Evolutionary conservation across 2,797 vertebrate genomes (phyloP).

Genomic region (Tiaroga cobitis): DNA sequence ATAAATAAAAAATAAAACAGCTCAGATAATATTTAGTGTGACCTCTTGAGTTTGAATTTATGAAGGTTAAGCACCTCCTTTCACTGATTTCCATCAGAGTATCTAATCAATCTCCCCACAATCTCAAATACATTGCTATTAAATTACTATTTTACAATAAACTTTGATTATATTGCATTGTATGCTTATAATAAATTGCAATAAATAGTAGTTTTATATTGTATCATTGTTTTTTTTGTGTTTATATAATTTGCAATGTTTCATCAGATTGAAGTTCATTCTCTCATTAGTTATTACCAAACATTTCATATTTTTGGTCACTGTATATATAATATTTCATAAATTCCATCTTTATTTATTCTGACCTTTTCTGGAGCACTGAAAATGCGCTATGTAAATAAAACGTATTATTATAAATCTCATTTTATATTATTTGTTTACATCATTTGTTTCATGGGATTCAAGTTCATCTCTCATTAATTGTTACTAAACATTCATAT

Average conservation of each 20-base stretch:
- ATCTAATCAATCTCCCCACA: too few relatives aligned
- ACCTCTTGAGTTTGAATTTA: not conserved
- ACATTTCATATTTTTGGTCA: not conserved
- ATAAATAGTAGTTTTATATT: not conserved
- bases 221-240: not conserved
- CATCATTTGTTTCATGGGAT: not conserved
- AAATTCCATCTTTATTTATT: not conserved
- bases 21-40: not conserved
- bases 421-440: not conserved
- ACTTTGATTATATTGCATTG: not conserved
- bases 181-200: not conserved
- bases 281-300: not conserved
- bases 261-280: not conserved
- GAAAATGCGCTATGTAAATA: too few relatives aligned
- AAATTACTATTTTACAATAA: not conserved
- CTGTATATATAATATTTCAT: not conserved
- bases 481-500: not conserved
- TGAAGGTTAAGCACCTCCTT: not conserved
- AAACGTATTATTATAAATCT: not conserved
- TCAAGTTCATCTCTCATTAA: not conserved
- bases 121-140: not conserved
- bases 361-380: not conserved
- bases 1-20: too few relatives aligned
- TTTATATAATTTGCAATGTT: constrained; percentile 3
- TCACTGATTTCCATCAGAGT: too few relatives aligned